Evolutionary conservation across 2,797 vertebrate genomes (phyloP), one percentile per base, ranked within the genome.

Genomic region (Gambusia yucatana): DNA sequence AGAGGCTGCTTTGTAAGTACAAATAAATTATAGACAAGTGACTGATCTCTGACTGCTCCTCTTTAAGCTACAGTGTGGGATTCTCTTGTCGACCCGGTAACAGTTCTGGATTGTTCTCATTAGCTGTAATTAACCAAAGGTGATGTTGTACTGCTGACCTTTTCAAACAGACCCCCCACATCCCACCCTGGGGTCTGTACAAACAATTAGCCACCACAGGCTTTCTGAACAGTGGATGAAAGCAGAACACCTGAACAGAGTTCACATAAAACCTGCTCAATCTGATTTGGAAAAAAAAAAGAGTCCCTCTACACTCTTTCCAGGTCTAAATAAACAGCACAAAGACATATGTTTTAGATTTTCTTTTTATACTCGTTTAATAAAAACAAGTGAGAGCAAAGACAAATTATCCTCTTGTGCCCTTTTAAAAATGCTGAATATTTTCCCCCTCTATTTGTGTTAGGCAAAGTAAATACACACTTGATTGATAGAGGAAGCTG

Each of bases 81-180:
- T 43, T 72, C 41, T 72, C 76, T 81, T 73, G 75, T 87, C 84
- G 67, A 82, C 77, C 77, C 85, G 84, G 86, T 81, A 75, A 91
- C 90, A 86, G 88, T 87, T 82, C 76, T 72, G 79, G 67, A 83
- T 73, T 89, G 86, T 84, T 87, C 90, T 90, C 84, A 88, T 93
- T 89, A 89, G 84, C 76, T 69, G 79, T 92, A 91, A 94, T 92
- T 89, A 93, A 91, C 77, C 75, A 69, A 78, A 92, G 90, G 91
- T 93, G 91, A 91, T 81, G 86, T 83, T 80, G 81, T 77, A 84
- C 77, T 70, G 57, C 77, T 89, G 92, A 92, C 93, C 93, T 93
- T 87, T 87, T 82, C 90, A 91, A 94, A 94, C 88, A 92, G 89
- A 22, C 33, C 61, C 61, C 61, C 33, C 33, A 20, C 91, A 84